Evolutionary conservation across 2,888 invertebrate genomes (phyloP), one percentile per base, ranked within the genome.

Genomic region (Candidula unifasciata): DNA sequence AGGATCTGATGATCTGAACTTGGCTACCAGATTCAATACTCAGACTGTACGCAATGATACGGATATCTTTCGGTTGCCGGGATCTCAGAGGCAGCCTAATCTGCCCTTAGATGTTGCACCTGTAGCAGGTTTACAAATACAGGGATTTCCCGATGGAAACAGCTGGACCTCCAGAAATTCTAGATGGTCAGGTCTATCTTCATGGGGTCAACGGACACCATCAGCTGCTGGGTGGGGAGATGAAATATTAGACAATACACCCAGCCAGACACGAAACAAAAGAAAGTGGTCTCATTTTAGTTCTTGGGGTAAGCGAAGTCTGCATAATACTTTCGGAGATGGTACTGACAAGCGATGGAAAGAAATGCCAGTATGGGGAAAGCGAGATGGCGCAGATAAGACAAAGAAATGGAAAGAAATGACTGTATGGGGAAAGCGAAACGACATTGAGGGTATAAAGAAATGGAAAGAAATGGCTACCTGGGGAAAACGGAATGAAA

Each of bases 371-470:
- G 69, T 37, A 18, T 71, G 69, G 69, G 69, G 69, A 71, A 71
- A 71, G 21, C 69, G 37, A 24, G 37, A 71, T 71, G 71, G 37
- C 13, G 24, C 1, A 5, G 37, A 71, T 21, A 71, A 27, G 8
- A 73, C 57, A 3, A 81, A 81, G 73, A 57, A 30, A 27, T 81
- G 81, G 81, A 81, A 73, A 21, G 57, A 80, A 27, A 74, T 81
- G 73, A 30, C 73, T 35, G 81, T 74, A 0, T 81, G 81, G 81
- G 81, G 74, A 37, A 80, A 69, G 1, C 8, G 69, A 27, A 64
- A 64, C 24, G 66, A 77, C 33, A 33, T 68, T 3, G 54, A 79
- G 2, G 24, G 33, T 24, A 64, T 24, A 13, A 64, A 79, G 27
- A 35, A 44, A 44, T 79, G 64, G 77, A 78, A 60, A 60, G 81